phyloP scores from a whole-genome alignment of 2,797 vertebrate genomes.

The Selene dorsalis region DNA sequence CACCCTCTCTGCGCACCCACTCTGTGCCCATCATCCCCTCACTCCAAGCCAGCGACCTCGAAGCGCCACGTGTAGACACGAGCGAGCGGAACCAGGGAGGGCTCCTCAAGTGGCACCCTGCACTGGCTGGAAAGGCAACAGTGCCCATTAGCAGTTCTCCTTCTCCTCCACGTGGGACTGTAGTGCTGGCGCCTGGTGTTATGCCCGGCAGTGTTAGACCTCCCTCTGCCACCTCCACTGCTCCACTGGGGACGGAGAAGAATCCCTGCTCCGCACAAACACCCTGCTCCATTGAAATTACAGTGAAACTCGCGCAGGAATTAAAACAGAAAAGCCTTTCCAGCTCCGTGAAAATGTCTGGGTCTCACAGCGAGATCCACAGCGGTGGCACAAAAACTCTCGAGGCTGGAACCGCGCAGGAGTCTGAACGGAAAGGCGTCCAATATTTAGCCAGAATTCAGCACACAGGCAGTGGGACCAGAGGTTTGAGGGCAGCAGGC shows the following conservation, averaged over 20 bases:
- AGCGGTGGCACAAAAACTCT: constrained; percentile 67
- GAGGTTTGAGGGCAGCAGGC: constrained; percentile 67
- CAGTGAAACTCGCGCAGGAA: constrained; percentile 61
- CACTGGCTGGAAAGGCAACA: constrained; percentile 36
- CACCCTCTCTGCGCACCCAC: constrained; percentile 74
- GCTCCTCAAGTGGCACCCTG: constrained; percentile 57
- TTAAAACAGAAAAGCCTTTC: constrained; percentile 79
- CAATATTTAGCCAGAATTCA: constrained; percentile 57
- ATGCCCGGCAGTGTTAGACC: constrained; percentile 30
- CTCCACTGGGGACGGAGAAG: constrained; percentile 55
- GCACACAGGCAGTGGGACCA: constrained; percentile 61
- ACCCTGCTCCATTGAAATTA: constrained; percentile 58
- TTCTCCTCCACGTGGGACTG: constrained; percentile 40
- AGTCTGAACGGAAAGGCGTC: constrained; percentile 51
- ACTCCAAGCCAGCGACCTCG: constrained; percentile 80
- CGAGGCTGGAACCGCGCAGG: constrained; percentile 52
- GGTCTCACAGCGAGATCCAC: constrained; percentile 61
- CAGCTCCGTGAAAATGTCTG: constrained; percentile 66
- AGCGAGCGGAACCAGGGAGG: constrained; percentile 36
- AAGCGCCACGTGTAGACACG: constrained; percentile 32
- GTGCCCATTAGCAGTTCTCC: constrained; percentile 36
- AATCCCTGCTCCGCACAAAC: constrained; percentile 40
- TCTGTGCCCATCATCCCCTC: constrained; percentile 88
- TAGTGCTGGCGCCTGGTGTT: constrained; percentile 17
- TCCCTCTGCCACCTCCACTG: constrained; percentile 6